Base-by-base conservation (phyloP, 2,888 invertebrate genomes). In the Lamproptera curius region DNA sequence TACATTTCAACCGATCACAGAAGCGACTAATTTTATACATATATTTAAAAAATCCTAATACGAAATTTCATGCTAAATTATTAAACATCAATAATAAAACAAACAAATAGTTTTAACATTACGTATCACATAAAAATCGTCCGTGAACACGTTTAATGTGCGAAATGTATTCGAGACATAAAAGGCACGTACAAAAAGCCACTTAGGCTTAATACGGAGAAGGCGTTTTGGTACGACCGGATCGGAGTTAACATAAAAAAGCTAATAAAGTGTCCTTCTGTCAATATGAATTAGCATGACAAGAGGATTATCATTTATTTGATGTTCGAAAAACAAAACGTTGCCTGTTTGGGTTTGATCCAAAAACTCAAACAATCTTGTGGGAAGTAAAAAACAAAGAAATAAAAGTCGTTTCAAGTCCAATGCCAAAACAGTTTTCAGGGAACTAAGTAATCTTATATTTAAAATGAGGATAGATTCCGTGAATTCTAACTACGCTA, bases 261-360 rank as follows among this genome's bases (percentile, higher is more conserved):
- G 15, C 28, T 11, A 40, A 45, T 38, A 37, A 44, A 45, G 35
- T 13, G 28, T 16, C 15, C 16, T 17, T 17, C 15, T 35, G 16
- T 13, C 40, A 10, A 40, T 40, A 40, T 40, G 13, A 23, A 40
- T 40, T 34, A 46, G 34, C 16, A 40, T 34, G 46, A 40, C 46
- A 46, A 40, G 40, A 28, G 28, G 40, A 46, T 40, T 16, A 34
- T 28, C 9, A n/a, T n/a, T n/a, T n/a, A n/a, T n/a, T n/a, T n/a
- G n/a, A n/a, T n/a, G n/a, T n/a, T n/a, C n/a, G n/a, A n/a, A n/a
- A 33, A 38, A 45, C 31, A 38, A 43, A 38, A 20, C 39, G 39
- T 26, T 39, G 17, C 38, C 6, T 6, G 26, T 39, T 39, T 45
- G 45, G 45, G 16, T 20, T 15, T 2, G 2, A 17, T 38, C 45